phyloP scores from a whole-genome alignment of 1,140 invertebrate genomes.

The Sinonovacula constricta region DNA sequence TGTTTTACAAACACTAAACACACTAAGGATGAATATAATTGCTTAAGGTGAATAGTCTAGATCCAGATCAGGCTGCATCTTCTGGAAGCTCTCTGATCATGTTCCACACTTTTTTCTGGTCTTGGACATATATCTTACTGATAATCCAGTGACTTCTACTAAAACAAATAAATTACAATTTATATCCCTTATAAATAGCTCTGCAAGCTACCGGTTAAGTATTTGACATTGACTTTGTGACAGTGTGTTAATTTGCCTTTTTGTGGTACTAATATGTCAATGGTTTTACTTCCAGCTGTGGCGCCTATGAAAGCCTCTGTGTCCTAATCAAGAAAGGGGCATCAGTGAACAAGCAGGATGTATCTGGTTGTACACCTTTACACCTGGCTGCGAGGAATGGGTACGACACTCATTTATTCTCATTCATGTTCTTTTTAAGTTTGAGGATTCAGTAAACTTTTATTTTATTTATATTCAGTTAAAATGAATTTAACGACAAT shows the following conservation, averaged over 20 bases:
- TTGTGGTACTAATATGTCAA: neutral
- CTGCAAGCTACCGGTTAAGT: neutral
- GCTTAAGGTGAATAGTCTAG: too few relatives aligned
- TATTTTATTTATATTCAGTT: too few relatives aligned
- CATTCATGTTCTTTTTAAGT: too few relatives aligned
- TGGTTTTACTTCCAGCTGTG: slow-evolving; percentile 65
- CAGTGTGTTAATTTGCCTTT: neutral
- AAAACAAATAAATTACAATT: neutral
- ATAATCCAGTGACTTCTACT: neutral
- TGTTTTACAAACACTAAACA: too few relatives aligned
- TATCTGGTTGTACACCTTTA: slow-evolving; percentile 72
- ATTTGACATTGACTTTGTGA: slow-evolving; percentile 7
- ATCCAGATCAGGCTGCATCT: too few relatives aligned
- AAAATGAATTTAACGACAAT: too few relatives aligned
- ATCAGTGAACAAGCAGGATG: slow-evolving; percentile 68
- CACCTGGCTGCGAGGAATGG: slow-evolving; percentile 74
- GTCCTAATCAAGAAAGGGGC: slow-evolving; percentile 71
- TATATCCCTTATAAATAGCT: neutral
- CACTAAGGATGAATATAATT: too few relatives aligned
- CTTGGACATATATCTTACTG: neutral
- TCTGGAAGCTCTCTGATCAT: too few relatives aligned
- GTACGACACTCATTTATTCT: too few relatives aligned
- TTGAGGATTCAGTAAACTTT: too few relatives aligned
- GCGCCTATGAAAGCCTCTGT: slow-evolving; percentile 69
- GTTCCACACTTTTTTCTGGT: neutral